A percentile compares a stretch with the other conserved stretches of the same genome.
phyloP scores from a whole-genome alignment of 2,888 invertebrate species.

The Drosophila paramelanica region DNA sequence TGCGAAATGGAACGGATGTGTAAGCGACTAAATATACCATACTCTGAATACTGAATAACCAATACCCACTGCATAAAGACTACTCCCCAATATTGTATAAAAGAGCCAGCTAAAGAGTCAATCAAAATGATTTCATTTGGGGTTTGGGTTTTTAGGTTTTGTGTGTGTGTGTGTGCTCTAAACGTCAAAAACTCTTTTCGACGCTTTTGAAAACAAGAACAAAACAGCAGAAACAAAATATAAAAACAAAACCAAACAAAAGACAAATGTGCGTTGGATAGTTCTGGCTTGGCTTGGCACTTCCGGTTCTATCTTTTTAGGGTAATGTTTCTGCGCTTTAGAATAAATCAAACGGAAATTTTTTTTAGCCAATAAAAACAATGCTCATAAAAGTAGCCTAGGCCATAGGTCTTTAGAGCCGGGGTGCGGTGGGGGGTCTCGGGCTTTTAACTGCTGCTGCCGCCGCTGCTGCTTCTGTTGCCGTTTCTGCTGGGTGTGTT shows the following conservation, averaged over 20 bases:
- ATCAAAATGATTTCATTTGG: constrained; percentile 65
- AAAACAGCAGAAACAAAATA: constrained; percentile 10
- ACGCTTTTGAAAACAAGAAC: constrained; percentile 34
- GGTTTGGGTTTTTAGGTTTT: constrained; percentile 17
- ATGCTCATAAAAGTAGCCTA: constrained; percentile 43
- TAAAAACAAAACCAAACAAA: constrained; percentile 22
- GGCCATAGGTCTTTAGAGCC: neutral
- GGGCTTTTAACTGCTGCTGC: neutral
- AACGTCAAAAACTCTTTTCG: constrained; percentile 40
- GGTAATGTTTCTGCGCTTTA: constrained; percentile 40
- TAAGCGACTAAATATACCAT: constrained; percentile 67
- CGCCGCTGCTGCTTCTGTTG: constrained; percentile 3
- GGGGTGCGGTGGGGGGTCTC: no score
- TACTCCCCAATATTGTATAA: constrained; percentile 14
- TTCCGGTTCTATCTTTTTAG: constrained; percentile 62
- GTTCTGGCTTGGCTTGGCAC: constrained; percentile 62
- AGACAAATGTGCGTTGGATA: constrained; percentile 58
- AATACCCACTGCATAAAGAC: neutral
- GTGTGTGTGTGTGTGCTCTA: constrained; percentile 18
- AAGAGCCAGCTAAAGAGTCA: constrained; percentile 48
- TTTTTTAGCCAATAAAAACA: constrained; percentile 44
- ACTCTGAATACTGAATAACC: constrained; percentile 7
- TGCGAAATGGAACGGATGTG: constrained; percentile 76
- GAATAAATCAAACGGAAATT: constrained; percentile 82
- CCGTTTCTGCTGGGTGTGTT: constrained; percentile 44